These are phyloP conservation scores for Rhingia rostrata DNA, from an alignment of 2,888 invertebrate genomes.

Conservation along the genomic window DNA sequence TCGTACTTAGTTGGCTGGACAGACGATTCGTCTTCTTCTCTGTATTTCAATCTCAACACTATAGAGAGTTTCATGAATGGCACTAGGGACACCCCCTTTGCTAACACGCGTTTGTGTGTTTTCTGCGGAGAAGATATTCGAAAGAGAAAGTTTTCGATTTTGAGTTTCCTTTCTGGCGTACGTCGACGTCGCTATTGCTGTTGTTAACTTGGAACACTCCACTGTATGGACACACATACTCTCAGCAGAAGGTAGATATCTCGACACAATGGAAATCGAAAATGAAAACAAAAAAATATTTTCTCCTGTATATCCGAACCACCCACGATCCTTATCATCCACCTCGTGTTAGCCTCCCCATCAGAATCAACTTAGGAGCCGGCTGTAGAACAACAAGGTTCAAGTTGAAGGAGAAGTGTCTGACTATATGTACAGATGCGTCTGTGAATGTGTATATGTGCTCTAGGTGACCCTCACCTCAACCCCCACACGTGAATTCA, in stretches of 20 bases:
- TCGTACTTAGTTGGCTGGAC: slow-evolving; percentile 37
- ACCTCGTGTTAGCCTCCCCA: not conserved
- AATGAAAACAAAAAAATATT: slow-evolving; percentile 49
- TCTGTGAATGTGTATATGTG: slow-evolving; percentile 40
- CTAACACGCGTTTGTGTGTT: slow-evolving; percentile 23
- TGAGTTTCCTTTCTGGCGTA: slow-evolving; percentile 61
- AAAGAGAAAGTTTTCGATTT: slow-evolving; percentile 73
- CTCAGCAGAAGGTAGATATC: slow-evolving; percentile 17
- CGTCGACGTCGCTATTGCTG: slow-evolving; percentile 12
- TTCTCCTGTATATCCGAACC: slow-evolving; percentile 36
- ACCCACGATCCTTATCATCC: slow-evolving; percentile 11
- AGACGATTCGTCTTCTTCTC: slow-evolving; percentile 46
- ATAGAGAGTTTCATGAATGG: slow-evolving; percentile 43
- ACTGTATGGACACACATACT: slow-evolving; percentile 24
- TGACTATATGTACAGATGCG: slow-evolving; percentile 48
- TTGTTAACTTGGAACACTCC: slow-evolving; percentile 38
- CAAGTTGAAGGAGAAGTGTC: slow-evolving; percentile 73
- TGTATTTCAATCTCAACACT: slow-evolving; percentile 37
- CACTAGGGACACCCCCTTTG: slow-evolving; percentile 32
- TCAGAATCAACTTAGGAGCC: slow-evolving; percentile 45
- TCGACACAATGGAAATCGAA: slow-evolving; percentile 47
- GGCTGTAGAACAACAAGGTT: slow-evolving; percentile 57
- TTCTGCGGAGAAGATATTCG: slow-evolving; percentile 49
- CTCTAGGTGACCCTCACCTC: slow-evolving; percentile 67
- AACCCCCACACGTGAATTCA: slow-evolving; percentile 51